Base-by-base conservation (phyloP, 2,888 invertebrate genomes). In the Caenorhabditis auriculariae region DNA sequence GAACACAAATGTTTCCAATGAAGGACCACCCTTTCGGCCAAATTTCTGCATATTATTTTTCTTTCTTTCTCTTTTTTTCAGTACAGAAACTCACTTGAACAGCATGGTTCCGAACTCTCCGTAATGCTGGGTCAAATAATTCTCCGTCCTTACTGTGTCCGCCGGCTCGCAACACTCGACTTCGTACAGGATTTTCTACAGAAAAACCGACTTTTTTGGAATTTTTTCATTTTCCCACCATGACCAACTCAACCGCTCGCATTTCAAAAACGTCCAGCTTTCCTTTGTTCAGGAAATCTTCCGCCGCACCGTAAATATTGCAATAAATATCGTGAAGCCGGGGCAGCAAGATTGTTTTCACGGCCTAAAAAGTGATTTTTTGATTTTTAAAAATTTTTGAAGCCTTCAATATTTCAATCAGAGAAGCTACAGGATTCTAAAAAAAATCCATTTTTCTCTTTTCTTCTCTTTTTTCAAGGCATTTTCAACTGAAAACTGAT, bases 161-260 rank as follows among this genome's bases (percentile, higher is more conserved):
- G 54, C 44, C 9, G 44, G 41, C 41, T 47, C 43, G 24, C 19
- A 51, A 26, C 45, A 37, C 44, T 62, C 62, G 38, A 54, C 54
- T 42, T 62, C 62, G 32, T 54, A 58, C 15, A 62, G 49, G 27
- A 62, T 58, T 58, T 58, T 62, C 60, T 60, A 45, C 23, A 55
- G 43, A 24, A 3, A 32, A 32, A 32, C n/a, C 35, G 35, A 9
- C n/a, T 9, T 32, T 32, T 32, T 32, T n/a, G 35, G 35, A 32
- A 32, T 12, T 12, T 32, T 32, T n/a, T 32, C 15, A 21, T 21
- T 48, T 23, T 6, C 38, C 28, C 28, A 60, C 60, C 58, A 62
- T 58, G 23, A 62, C 44, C 17, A 62, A 39, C 23, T 62, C 58
- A 32, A 62, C 35, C 4, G 54, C 52, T n/a, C 42, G n/a, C n/a